These are phyloP conservation scores for Aplochiton taeniatus DNA, from an alignment of 2,797 vertebrate genomes.

Conservation along the genomic window DNA sequence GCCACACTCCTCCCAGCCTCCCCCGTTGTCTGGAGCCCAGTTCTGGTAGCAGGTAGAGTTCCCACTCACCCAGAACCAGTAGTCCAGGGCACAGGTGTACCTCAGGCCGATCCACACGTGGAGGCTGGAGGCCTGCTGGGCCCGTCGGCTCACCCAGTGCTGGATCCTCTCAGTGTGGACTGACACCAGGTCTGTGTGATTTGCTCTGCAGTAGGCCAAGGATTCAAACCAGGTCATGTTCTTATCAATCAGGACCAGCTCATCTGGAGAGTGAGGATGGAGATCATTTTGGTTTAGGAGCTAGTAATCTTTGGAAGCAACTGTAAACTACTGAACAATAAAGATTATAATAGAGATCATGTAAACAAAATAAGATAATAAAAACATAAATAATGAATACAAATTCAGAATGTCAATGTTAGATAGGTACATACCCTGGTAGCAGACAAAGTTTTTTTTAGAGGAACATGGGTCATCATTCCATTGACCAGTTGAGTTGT, in stretches of 20 bases:
- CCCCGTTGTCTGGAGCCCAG: constrained; percentile 7
- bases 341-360: not conserved
- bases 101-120: constrained; percentile 34
- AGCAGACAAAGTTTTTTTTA: constrained; percentile 3
- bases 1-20: not conserved
- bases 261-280: constrained; percentile 6
- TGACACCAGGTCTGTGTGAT: constrained; percentile 29
- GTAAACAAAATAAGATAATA: not conserved
- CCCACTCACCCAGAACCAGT: constrained; percentile 19
- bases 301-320: not conserved
- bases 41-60: constrained; percentile 8
- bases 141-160: not conserved
- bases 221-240: constrained; percentile 24
- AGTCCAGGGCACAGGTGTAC: not conserved
- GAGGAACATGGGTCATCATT: rapidly evolving
- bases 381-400: not conserved
- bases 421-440: constrained; percentile 4
- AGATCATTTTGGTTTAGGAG: too few relatives aligned
- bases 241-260: constrained; percentile 13
- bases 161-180: constrained; percentile 21
- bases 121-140: not conserved
- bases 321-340: not conserved
- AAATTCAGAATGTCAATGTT: not conserved
- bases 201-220: constrained; percentile 10
- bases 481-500: not conserved